Conservation (phyloP, 2,888 invertebrate genomes). For the Agrochola lychnidis region DNA sequence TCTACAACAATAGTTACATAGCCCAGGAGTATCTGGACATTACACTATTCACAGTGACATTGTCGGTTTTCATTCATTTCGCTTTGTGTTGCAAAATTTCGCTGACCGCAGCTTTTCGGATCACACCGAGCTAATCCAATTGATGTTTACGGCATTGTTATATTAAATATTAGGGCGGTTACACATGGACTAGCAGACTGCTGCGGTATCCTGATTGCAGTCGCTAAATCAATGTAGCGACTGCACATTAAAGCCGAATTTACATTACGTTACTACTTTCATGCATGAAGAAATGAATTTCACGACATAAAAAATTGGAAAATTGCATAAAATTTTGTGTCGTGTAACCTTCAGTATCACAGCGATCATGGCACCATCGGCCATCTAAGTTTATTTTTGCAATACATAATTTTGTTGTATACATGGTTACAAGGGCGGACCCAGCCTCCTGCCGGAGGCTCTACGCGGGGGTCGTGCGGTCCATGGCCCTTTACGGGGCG, state of each 20-base stretch:
- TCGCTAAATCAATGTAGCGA: no score
- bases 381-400: background rate
- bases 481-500: no score
- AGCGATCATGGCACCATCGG: background rate
- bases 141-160: conserved; percentile 40
- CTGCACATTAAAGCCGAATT: background rate
- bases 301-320: background rate
- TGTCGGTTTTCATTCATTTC: conserved; percentile 38
- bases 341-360: background rate
- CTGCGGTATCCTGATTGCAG: background rate
- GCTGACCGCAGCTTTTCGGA: conserved; percentile 43
- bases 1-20: conserved; percentile 8
- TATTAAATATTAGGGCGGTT: conserved; percentile 11
- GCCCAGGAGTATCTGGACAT: conserved; percentile 9
- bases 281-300: background rate
- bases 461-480: no score
- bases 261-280: background rate
- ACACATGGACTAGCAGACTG: background rate
- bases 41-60: conserved; percentile 35
- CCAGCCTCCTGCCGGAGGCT: no score
- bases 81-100: conserved; percentile 48
- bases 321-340: background rate
- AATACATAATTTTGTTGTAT: background rate
- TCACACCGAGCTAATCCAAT: conserved; percentile 43
- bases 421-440: background rate